A percentile compares a stretch with the other conserved stretches of the same genome.
phyloP scores from a whole-genome alignment of 2,797 vertebrate genomes.

The Threskiornis aethiopicus region DNA sequence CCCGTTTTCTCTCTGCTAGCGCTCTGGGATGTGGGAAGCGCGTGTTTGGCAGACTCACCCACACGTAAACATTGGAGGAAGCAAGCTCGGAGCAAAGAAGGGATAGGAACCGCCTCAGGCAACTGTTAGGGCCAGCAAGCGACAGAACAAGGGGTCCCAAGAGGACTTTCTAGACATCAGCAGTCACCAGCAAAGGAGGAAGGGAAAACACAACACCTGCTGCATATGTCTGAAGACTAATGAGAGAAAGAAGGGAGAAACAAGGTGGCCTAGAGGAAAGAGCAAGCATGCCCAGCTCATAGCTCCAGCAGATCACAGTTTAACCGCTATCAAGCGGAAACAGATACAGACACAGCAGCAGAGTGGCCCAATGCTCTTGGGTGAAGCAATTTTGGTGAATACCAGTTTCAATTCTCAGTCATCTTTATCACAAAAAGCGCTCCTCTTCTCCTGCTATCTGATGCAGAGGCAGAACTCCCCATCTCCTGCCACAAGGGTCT shows the following conservation, averaged over 20 bases:
- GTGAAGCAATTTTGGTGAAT: neutral
- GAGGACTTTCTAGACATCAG: neutral
- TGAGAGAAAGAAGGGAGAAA: neutral
- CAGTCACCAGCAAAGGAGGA: neutral
- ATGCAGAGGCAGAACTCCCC: neutral
- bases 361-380: rapidly evolving
- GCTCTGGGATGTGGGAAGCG: neutral
- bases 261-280: neutral
- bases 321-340: neutral
- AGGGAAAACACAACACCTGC: neutral
- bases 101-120: rapidly evolving
- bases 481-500: neutral
- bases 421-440: neutral
- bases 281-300: rapidly evolving
- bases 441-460: neutral
- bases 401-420: neutral
- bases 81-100: neutral
- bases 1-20: neutral
- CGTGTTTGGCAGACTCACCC: neutral
- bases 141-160: neutral
- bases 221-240: neutral
- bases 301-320: neutral
- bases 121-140: neutral
- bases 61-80: neutral
- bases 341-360: neutral